Percentiles rank a stretch among this genome's conserved stretches.
Conservation (phyloP, 2,113 vertebrate species). For the Chloebia gouldiae region DNA sequence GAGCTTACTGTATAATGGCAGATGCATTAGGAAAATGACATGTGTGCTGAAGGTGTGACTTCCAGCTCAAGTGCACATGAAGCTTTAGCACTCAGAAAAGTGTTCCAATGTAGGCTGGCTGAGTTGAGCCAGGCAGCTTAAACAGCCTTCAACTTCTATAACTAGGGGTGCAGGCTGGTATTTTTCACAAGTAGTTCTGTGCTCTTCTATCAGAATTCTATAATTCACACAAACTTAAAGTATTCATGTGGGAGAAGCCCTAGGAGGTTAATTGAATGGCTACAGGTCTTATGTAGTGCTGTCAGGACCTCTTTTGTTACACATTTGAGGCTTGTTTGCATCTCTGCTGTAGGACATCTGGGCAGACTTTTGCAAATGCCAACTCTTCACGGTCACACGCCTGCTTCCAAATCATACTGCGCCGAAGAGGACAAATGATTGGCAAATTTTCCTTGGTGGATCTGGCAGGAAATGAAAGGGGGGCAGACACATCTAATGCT, state of each 20-base stretch:
- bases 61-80: background rate
- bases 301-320: background rate
- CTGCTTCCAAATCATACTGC: constrained; percentile 91
- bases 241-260: background rate
- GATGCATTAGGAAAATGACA: background rate
- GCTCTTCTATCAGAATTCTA: background rate
- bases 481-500: constrained; percentile 86
- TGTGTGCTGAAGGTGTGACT: background rate
- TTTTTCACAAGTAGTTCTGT: background rate
- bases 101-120: background rate
- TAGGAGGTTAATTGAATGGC: background rate
- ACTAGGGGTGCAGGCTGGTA: background rate
- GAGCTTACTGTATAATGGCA: background rate
- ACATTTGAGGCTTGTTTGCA: background rate
- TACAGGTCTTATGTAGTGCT: background rate
- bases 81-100: background rate
- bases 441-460: constrained; percentile 97
- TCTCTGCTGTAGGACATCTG: constrained; percentile 84
- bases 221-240: background rate
- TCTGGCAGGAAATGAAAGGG: constrained; percentile 96
- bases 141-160: background rate
- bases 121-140: background rate
- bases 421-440: constrained; percentile 76
- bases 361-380: constrained; percentile 93
- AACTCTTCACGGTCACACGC: constrained; percentile 96